Conservation (phyloP, 2,797 vertebrate genomes). For the Pelodytes ibericus region DNA sequence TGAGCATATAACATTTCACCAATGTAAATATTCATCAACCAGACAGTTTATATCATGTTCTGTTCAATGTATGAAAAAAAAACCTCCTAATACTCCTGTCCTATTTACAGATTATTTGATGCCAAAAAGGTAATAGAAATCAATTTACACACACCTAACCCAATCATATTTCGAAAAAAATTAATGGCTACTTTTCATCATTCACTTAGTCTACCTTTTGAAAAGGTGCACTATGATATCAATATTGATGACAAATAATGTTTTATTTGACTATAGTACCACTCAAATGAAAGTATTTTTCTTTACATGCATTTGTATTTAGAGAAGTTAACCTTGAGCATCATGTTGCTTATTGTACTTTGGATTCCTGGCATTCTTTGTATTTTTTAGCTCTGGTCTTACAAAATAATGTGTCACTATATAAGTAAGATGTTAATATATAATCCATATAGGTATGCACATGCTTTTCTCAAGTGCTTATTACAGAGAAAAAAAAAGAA, state of each 20-base stretch:
- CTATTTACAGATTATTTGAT: neutral
- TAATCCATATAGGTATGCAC: constrained; percentile 13
- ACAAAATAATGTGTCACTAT: neutral
- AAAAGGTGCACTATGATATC: too few species aligned
- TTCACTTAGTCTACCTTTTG: too few species aligned
- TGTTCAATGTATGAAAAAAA: neutral
- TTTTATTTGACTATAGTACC: too few species aligned
- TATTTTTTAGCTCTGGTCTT: neutral
- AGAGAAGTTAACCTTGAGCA: neutral
- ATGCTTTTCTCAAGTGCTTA: constrained; percentile 17
- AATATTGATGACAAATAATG: too few species aligned
- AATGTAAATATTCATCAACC: too few species aligned
- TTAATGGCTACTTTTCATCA: too few species aligned
- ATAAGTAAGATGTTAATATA: constrained; percentile 36
- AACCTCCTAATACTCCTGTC: neutral
- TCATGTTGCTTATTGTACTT: neutral
- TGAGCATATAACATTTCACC: too few species aligned
- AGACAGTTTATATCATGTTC: neutral
- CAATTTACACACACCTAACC: too few species aligned
- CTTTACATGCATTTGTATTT: neutral
- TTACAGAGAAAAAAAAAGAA: constrained; percentile 29
- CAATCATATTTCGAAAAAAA: too few species aligned
- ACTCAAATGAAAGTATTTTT: too few species aligned
- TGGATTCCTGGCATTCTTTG: neutral
- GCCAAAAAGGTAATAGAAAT: neutral